A percentile compares a stretch with the other conserved stretches of the same genome.
phyloP scores from a whole-genome alignment of 2,113 vertebrate genomes.

The Salvelinus namaycush region DNA sequence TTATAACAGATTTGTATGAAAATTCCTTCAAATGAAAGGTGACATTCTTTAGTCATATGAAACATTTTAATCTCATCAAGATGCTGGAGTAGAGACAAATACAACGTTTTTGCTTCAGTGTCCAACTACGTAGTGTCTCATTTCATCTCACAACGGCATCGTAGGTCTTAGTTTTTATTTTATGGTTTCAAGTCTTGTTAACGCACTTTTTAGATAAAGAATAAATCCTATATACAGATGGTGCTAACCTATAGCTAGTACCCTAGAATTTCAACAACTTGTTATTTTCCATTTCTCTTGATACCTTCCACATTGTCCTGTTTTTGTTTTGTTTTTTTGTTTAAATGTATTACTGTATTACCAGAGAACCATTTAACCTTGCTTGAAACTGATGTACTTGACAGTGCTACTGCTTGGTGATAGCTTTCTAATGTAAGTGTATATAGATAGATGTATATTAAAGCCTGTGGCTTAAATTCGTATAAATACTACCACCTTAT shows the following conservation, averaged over 20 bases:
- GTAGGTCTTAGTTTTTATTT: not conserved
- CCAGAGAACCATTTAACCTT: conserved; percentile 26
- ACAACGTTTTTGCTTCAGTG: no score
- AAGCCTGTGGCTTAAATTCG: conserved; percentile 43
- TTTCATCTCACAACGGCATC: not conserved
- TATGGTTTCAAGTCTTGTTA: not conserved
- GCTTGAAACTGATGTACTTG: conserved; percentile 46
- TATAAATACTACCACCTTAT: conserved; percentile 31
- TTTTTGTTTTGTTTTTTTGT: not conserved
- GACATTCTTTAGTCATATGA: no score
- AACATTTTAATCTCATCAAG: no score
- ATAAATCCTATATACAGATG: not conserved
- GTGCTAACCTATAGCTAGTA: conserved; percentile 1
- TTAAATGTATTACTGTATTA: conserved; percentile 37
- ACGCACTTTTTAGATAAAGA: not conserved
- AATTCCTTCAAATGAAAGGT: no score
- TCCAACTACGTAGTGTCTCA: no score
- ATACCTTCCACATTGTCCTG: conserved; percentile 34
- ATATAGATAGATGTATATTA: conserved; percentile 49
- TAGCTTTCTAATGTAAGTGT: conserved; percentile 47
- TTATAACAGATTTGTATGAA: no score
- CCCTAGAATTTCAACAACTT: not conserved
- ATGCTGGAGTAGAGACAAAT: no score
- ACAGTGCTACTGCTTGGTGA: conserved; percentile 41
- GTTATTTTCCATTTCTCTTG: not conserved